A percentile compares a stretch with the other conserved stretches of the same genome.
Evolutionary conservation across 1,140 invertebrate genomes (phyloP).

Genomic region (Venustaconcha ellipsiformis): DNA sequence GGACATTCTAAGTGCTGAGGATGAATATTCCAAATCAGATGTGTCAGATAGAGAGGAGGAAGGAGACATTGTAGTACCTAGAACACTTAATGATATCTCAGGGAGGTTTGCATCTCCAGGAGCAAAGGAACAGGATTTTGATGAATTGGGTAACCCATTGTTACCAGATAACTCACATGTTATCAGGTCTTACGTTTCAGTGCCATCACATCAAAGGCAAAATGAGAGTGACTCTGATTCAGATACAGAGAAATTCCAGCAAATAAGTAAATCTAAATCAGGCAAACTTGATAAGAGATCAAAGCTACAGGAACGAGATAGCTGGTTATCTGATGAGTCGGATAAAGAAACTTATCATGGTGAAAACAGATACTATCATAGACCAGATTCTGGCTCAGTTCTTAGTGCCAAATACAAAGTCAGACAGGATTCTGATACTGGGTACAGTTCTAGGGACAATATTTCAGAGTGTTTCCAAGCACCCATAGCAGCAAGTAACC

Average conservation of each 20-base stretch:
- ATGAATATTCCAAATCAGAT: slow-evolving; percentile 38
- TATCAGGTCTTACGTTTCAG: slow-evolving; percentile 8
- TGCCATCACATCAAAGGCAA: slow-evolving; percentile 8
- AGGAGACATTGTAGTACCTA: slow-evolving; percentile 40
- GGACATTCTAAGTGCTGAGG: slow-evolving; percentile 48
- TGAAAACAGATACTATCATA: slow-evolving; percentile 12
- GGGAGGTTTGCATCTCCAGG: slow-evolving; percentile 44
- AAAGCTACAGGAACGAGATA: slow-evolving; percentile 38
- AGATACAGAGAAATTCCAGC: slow-evolving; percentile 8
- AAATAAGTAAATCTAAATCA: slow-evolving; percentile 1
- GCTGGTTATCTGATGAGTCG: slow-evolving; percentile 46
- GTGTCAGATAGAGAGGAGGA: slow-evolving; percentile 44
- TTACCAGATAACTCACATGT: slow-evolving; percentile 21
- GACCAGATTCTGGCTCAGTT: neutral
- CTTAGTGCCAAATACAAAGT: neutral
- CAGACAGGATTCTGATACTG: slow-evolving; percentile 34
- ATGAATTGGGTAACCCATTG: slow-evolving; percentile 20
- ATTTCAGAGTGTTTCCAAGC: slow-evolving; percentile 29
- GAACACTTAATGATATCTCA: slow-evolving; percentile 44
- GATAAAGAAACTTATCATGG: slow-evolving; percentile 36
- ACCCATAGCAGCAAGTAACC: slow-evolving; percentile 21
- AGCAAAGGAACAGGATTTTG: slow-evolving; percentile 25
- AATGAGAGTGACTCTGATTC: slow-evolving; percentile 4
- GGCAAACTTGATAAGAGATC: neutral
- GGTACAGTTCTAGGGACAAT: slow-evolving; percentile 29